phyloP scores from a whole-genome alignment of 2,797 vertebrate species.

The Moxostoma hubbsi region DNA sequence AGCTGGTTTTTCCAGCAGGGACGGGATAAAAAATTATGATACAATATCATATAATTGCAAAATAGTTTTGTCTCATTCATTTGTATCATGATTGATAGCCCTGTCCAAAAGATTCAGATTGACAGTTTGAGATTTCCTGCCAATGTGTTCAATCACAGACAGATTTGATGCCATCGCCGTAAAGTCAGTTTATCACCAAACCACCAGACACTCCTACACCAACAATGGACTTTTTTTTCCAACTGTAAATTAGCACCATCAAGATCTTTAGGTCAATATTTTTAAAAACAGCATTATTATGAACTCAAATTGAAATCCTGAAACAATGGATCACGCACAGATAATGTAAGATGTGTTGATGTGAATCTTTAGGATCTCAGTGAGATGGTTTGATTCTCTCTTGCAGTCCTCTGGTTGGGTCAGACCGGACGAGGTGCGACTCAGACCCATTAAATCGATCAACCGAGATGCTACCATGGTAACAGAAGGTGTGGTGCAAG shows the following conservation, averaged over 20 bases:
- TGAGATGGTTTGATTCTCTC: conserved; percentile 6
- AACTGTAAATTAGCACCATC: neutral
- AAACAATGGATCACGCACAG: neutral
- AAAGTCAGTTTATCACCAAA: neutral
- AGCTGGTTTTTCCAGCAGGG: neutral
- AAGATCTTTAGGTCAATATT: neutral
- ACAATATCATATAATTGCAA: no score
- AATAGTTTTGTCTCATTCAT: neutral
- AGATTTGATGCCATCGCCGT: conserved; percentile 63
- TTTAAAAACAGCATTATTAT: neutral
- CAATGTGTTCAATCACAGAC: conserved; percentile 66
- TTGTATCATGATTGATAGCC: neutral
- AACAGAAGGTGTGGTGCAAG: conserved; percentile 91
- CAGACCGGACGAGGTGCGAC: conserved; percentile 84
- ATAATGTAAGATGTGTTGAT: neutral
- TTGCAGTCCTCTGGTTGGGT: conserved; percentile 67
- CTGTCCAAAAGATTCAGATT: neutral
- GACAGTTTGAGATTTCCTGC: neutral
- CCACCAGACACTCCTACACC: no score
- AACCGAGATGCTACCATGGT: conserved; percentile 78
- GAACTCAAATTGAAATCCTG: neutral
- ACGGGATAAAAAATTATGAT: no score
- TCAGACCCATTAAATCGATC: conserved; percentile 83
- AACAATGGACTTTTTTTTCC: no score
- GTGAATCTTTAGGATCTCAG: no score